phyloP scores from a whole-genome alignment of 2,113 vertebrate genomes.

The Stigmatopora argus region DNA sequence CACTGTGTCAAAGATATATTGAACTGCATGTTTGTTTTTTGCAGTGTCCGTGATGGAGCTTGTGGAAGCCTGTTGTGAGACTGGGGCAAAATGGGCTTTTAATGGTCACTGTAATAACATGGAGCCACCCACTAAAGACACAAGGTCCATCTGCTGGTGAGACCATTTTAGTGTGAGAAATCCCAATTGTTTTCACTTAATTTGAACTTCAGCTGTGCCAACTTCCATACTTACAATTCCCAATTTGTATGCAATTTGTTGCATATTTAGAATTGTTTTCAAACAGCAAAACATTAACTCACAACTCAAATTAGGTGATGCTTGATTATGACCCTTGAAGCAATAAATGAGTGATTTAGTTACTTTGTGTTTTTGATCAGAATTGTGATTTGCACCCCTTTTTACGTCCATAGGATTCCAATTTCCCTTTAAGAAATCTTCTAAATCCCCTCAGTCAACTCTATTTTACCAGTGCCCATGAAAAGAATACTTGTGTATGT shows the following conservation, averaged over 20 bases:
- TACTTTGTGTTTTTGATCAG: not conserved
- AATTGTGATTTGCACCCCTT: not conserved
- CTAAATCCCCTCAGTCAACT: not conserved
- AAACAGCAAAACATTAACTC: not conserved
- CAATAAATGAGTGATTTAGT: not conserved
- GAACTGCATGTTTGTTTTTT: slow-evolving; percentile 34
- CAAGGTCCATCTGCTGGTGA: slow-evolving; percentile 82
- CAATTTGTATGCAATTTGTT: not conserved
- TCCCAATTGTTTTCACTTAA: slow-evolving; percentile 2
- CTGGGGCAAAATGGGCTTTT: slow-evolving; percentile 86
- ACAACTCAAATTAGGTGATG: not conserved
- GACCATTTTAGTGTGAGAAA: slow-evolving; percentile 15
- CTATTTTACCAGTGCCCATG: slow-evolving; percentile 3
- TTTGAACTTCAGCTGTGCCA: not conserved
- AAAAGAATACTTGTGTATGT: slow-evolving; percentile 4
- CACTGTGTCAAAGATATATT: slow-evolving; percentile 24
- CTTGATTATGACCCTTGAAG: not conserved
- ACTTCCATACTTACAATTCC: not conserved
- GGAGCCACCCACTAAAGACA: slow-evolving; percentile 65
- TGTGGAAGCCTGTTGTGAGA: slow-evolving; percentile 82
- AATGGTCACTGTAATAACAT: slow-evolving; percentile 80
- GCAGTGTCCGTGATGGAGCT: slow-evolving; percentile 79
- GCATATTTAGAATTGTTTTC: not conserved
- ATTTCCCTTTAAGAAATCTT: not conserved
- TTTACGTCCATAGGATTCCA: not conserved